Percentiles rank a stretch among this genome's conserved stretches.
Evolutionary conservation across 2,113 vertebrate genomes (phyloP).

Genomic region (Podarcis raffonei): DNA sequence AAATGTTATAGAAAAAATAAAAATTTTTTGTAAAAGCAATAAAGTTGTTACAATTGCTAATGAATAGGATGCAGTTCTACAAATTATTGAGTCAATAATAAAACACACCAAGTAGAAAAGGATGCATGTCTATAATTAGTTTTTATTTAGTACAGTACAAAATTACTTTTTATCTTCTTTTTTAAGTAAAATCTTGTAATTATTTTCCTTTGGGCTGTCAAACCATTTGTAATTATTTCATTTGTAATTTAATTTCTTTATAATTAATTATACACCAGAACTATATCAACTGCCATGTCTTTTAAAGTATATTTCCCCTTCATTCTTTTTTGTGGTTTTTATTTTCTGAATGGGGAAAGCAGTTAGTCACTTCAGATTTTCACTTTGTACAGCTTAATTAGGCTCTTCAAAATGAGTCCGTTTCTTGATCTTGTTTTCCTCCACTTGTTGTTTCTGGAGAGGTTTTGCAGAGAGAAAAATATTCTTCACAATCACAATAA

Average conservation of each 20-base stretch:
- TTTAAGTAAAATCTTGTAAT: too few species aligned
- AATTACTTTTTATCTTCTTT: too few species aligned
- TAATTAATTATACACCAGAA: neutral
- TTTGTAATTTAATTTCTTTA: neutral
- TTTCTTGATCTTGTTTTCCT: conserved; percentile 4
- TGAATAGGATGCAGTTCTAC: too few species aligned
- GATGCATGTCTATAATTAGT: too few species aligned
- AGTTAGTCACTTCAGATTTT: neutral
- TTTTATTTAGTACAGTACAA: too few species aligned
- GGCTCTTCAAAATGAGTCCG: neutral
- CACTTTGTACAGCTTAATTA: conserved; percentile 6
- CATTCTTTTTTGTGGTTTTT: neutral
- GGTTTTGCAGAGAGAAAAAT: neutral
- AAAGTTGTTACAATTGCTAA: too few species aligned
- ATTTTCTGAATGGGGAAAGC: conserved; percentile 3
- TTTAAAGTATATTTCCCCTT: conserved; percentile 20
- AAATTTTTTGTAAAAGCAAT: too few species aligned
- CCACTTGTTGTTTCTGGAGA: conserved; percentile 6
- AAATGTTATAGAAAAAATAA: too few species aligned
- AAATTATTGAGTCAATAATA: too few species aligned
- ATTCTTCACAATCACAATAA: neutral
- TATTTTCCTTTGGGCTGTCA: too few species aligned
- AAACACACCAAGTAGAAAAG: too few species aligned
- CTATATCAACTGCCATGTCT: neutral
- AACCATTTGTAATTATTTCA: too few species aligned